Conservation (phyloP, 2,113 vertebrate species). For the Pholis gunnellus region DNA sequence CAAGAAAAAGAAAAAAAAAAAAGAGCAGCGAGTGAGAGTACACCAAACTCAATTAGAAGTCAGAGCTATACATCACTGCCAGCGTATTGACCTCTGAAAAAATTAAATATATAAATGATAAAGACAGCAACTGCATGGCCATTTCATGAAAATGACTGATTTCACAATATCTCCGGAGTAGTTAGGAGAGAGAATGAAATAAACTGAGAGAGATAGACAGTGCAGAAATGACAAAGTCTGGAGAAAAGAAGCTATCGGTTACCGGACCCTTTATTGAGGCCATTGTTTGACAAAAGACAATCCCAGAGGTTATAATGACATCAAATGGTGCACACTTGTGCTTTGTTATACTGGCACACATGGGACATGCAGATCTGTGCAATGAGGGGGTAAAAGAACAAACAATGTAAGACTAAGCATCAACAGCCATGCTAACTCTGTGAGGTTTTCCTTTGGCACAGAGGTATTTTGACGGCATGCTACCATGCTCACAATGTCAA, state of each 20-base stretch:
- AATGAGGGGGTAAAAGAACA: background rate
- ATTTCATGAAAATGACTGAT: conserved; percentile 18
- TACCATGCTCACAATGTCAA: conserved; percentile 2
- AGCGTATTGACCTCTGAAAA: conserved; percentile 10
- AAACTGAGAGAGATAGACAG: background rate
- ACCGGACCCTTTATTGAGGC: background rate
- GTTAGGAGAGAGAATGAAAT: background rate
- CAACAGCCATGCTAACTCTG: background rate
- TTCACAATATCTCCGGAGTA: background rate
- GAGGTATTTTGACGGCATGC: background rate
- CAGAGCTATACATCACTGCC: conserved; percentile 11
- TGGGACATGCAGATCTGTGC: background rate
- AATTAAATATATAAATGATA: background rate
- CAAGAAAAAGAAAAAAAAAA: background rate
- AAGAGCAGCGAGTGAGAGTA: background rate
- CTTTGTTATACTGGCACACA: background rate
- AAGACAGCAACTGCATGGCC: conserved; percentile 2
- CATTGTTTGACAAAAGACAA: background rate
- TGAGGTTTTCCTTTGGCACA: background rate
- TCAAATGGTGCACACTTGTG: background rate
- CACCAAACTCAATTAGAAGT: conserved; percentile 13
- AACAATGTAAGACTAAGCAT: background rate
- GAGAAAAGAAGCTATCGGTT: background rate
- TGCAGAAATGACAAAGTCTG: background rate
- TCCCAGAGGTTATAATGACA: background rate